Base-by-base conservation (phyloP, 2,797 vertebrate species). In the Syncerus caffer region DNA sequence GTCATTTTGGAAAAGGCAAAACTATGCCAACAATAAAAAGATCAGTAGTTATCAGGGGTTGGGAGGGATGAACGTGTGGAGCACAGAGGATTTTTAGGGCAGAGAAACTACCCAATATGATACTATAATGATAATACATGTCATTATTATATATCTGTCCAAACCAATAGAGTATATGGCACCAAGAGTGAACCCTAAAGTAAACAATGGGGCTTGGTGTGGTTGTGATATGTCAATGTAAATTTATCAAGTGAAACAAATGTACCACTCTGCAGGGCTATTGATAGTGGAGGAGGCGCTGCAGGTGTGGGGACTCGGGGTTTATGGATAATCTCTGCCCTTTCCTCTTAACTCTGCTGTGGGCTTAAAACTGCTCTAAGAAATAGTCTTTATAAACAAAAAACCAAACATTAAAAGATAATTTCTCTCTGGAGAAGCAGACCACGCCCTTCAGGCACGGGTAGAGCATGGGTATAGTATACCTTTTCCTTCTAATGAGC, bases 281-380 rank as follows among this genome's bases (percentile, higher is more conserved):
- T 3, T 58, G n/a, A 60, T 15, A 16, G 58, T 34, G 34, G 76
- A 34, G 84, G 9, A 50, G 50, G 58, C 19, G 19, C 12, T 2
- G 25, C 14, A 0, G 4, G 10, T 50, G 31, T 8, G 9, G 25
- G 47, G 27, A 9, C 19, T 50, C 25, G 27, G 57, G 51, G 2
- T 31, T 10, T 12, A 51, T 6, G 14, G 34, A 62, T 80, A 58
- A 58, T 80, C 29, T 86, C n/a, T 60, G 27, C 4, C 38, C 9
- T 42, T 64, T 93, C 64, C 82, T 78, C 34, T 62, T 74, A 83
- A 64, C 89, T n/a, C 80, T 90, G 51, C 50, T 58, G 51, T 21
- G 51, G 58, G 45, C 5, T 21, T 58, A 86, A 93, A 93, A 93
- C 71, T 34, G 53, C 19, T 93, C 83, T 55, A 84, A 79, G 64